Evolutionary conservation across 2,888 invertebrate species (phyloP).

Genomic region (Platerodrilus igneus): DNA sequence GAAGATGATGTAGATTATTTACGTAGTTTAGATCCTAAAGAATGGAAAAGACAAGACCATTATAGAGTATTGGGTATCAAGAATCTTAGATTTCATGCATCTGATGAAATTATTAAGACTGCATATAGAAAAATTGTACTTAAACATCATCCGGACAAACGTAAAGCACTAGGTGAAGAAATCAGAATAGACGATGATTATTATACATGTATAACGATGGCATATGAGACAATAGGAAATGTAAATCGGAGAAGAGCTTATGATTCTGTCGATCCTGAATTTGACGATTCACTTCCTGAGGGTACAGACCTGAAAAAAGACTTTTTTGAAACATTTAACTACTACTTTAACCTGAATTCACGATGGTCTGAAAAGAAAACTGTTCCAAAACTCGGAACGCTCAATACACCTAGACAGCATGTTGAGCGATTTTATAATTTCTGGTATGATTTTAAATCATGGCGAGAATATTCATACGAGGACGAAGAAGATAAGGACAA

Average conservation of each 20-base stretch:
- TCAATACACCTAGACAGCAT: conserved; percentile 71
- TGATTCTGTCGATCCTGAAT: conserved; percentile 94
- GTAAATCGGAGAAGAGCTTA: conserved; percentile 79
- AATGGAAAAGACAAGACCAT: conserved; percentile 98
- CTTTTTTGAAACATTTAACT: conserved; percentile 66
- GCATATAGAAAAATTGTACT: conserved; percentile 89
- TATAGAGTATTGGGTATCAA: conserved; percentile 92
- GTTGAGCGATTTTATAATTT: conserved; percentile 95
- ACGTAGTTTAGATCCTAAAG: conserved; percentile 86
- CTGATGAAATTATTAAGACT: conserved; percentile 88
- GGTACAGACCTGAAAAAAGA: conserved; percentile 71
- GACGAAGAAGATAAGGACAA: conserved; percentile 99
- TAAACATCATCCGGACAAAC: conserved; percentile 97
- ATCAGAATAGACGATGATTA: conserved; percentile 90
- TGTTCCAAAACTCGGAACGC: conserved; percentile 76
- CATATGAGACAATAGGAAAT: conserved; percentile 87
- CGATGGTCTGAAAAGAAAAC: conserved; percentile 88
- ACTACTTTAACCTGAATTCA: conserved; percentile 71
- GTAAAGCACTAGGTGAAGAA: conserved; percentile 85
- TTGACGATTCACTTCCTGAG: conserved; percentile 83
- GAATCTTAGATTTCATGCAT: conserved; percentile 75
- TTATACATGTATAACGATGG: conserved; percentile 97
- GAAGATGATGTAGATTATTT: conserved; percentile 79
- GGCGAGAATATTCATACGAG: conserved; percentile 97
- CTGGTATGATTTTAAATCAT: conserved; percentile 98